Conservation (phyloP, 2,113 vertebrate species). For the Gulo gulo region DNA sequence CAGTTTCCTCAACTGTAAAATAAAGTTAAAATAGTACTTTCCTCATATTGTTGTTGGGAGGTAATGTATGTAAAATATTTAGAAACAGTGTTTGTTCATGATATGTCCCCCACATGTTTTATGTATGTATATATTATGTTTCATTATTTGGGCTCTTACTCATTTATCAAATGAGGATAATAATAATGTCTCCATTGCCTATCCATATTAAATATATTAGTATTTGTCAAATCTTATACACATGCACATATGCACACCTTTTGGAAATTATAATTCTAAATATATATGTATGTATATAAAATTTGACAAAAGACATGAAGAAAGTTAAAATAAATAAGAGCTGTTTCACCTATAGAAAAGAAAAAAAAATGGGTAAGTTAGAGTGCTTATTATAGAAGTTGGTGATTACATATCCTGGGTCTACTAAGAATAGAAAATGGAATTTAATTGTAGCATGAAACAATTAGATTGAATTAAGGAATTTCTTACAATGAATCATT, state of each 20-base stretch:
- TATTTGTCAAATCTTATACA: background rate
- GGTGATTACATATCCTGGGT: background rate
- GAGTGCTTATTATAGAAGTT: background rate
- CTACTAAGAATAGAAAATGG: background rate
- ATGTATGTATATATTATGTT: background rate
- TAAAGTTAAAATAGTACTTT: background rate
- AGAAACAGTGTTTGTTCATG: background rate
- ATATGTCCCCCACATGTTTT: background rate
- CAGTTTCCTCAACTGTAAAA: background rate
- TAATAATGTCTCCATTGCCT: background rate
- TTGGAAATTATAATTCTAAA: background rate
- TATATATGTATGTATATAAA: background rate
- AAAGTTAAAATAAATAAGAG: background rate
- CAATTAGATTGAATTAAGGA: background rate
- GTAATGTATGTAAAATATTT: background rate
- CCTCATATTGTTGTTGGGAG: background rate
- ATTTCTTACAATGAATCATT: background rate
- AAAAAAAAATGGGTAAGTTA: background rate
- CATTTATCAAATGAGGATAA: background rate
- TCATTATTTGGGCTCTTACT: background rate
- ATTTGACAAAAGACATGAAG: background rate
- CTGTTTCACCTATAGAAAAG: background rate
- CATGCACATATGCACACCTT: background rate
- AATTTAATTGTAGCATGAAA: background rate
- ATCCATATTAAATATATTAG: background rate